These are phyloP conservation scores for Eudemis profundana DNA, from an alignment of 2,888 invertebrate species.

Conservation along the genomic window DNA sequence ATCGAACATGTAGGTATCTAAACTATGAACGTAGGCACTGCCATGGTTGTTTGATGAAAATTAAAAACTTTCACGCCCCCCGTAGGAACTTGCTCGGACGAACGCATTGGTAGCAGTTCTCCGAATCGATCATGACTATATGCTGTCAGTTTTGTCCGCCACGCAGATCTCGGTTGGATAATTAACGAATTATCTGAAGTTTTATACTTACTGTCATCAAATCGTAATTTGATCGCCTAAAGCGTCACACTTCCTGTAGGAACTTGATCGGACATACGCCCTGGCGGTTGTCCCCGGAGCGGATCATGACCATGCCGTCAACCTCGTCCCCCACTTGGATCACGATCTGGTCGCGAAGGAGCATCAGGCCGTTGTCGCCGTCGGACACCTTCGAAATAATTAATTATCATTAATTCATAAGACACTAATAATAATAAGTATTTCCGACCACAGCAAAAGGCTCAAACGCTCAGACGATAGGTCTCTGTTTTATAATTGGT, in stretches of 20 bases:
- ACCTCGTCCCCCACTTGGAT: constrained; percentile 95
- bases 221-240: constrained; percentile 74
- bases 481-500: too few species aligned
- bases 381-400: constrained; percentile 91
- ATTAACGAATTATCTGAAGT: not conserved
- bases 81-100: not conserved
- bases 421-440: too few species aligned
- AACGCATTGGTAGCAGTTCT: not conserved
- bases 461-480: not conserved
- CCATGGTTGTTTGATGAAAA: too few species aligned
- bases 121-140: not conserved
- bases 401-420: not conserved
- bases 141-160: too few species aligned
- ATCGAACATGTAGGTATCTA: too few species aligned
- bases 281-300: constrained; percentile 96
- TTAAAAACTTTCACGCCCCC: too few species aligned
- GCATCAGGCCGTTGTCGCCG: constrained; percentile 91
- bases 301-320: constrained; percentile 97
- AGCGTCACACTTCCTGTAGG: constrained; percentile 96
- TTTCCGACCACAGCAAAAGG: too few species aligned
- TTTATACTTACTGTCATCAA: constrained; percentile 64
- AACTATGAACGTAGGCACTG: not conserved
- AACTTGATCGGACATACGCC: constrained; percentile 97
- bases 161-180: too few species aligned
- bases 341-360: constrained; percentile 96